A percentile compares a stretch with the other conserved stretches of the same genome.
Conservation (phyloP, 2,797 vertebrate species). For the Cuniculus paca region DNA sequence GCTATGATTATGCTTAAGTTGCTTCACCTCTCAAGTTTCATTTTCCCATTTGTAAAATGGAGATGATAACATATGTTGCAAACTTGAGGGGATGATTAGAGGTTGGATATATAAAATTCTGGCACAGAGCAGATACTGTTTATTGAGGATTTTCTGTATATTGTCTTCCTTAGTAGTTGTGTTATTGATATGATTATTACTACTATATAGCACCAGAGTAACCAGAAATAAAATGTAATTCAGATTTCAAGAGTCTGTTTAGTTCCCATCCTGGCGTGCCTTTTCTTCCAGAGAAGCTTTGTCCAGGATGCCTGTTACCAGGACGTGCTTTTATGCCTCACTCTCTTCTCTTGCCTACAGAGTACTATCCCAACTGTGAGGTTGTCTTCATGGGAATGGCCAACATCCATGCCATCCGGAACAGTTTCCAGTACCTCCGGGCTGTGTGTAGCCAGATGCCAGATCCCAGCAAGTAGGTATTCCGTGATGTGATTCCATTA, state of each 20-base stretch:
- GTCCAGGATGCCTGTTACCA: slow-evolving; percentile 33
- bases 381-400: slow-evolving; percentile 99
- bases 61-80: background rate
- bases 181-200: background rate
- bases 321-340: background rate
- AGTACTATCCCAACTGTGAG: slow-evolving; percentile 99
- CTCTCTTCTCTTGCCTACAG: slow-evolving; percentile 85
- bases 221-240: slow-evolving; percentile 11
- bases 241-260: background rate
- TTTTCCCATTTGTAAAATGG: slow-evolving; percentile 50
- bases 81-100: background rate
- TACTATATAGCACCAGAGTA: background rate
- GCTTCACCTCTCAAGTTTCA: background rate
- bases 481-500: background rate
- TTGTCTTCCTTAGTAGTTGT: background rate
- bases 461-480: slow-evolving; percentile 98
- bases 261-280: background rate
- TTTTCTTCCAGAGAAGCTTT: background rate
- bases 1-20: background rate
- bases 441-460: slow-evolving; percentile 99
- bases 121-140: background rate
- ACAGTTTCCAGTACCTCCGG: slow-evolving; percentile 98
- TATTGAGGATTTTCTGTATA: slow-evolving; percentile 43
- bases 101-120: background rate
- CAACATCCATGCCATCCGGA: slow-evolving; percentile 99